Base-by-base conservation (phyloP, 2,888 invertebrate species). In the Oscheius onirici region DNA sequence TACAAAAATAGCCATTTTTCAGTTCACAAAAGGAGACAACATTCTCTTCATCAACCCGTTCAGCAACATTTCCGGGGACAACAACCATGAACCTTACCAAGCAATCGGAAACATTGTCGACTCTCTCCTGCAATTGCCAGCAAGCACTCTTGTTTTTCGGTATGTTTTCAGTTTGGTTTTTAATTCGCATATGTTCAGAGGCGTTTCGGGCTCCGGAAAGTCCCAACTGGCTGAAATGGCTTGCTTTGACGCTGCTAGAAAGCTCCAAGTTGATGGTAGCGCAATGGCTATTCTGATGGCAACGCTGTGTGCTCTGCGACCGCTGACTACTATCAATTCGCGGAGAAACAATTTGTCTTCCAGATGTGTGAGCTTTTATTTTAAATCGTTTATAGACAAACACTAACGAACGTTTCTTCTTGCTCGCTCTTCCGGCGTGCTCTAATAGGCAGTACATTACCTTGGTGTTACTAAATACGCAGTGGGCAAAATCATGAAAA, bases 1-100 rank as follows among this genome's bases (percentile, higher is more conserved):
- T 44, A 3, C 46, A 24, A 34, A 41, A 40, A 17, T n/a, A 13
- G 8, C 17, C 52, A 5, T 13, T 22, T 71, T 76, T 70, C 54
- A 78, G 78, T 78, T 78, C 40, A 73, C 73, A 20, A 72, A 72
- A 51, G 74, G 74, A 11, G 74, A 73, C 1, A 72, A 74, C n/a
- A n/a, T 78, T 11, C 71, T 68, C 55, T 80, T 80, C 61, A 71
- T 77, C 17, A 80, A 80, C 55, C 77, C 80, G 0, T 80, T 76
- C 60, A 76, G 76, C 43, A 72, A 78, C 24, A 71, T 80, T 0
- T 73, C 80, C 2, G 73, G 77, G 2, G 60, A 71, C 17, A 41
- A 52, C 34, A 52, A 40, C n/a, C 22, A 52, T 15, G 51, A 52
- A 20, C 58, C 58, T 8, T 66, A 52, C 28, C 41, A 22, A 28